Base-by-base conservation (phyloP, 2,113 vertebrate genomes). In the Hoplias malabaricus region DNA sequence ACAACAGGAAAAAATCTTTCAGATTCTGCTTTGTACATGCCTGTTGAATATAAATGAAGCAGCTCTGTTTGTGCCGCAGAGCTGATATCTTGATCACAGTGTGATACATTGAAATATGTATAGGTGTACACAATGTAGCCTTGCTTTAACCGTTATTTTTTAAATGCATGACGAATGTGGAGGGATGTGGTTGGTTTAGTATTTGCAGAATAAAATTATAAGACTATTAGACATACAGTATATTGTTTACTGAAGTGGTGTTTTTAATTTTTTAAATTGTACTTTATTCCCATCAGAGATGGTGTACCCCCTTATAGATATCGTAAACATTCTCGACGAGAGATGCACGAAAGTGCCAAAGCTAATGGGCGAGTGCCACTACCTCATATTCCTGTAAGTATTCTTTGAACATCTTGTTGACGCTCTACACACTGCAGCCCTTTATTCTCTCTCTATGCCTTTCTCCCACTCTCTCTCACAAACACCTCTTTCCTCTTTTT, bases 281-380 rank as follows among this genome's bases (percentile, higher is more conserved):
- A 19, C 54, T 48, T 73, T 38, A 42, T 19, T 65, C 10, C 31
- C 31, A 14, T 63, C 87, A 99, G 98, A 91, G 97, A 99, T 90
- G 97, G 96, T 86, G 91, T 97, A 86, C 96, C 98, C 48, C 97
- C 97, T 0, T 98, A 99, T 87, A 91, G 96, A 87, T 94, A 94
- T 88, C 94, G 98, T 63, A 98, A 96, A 86, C 96, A 96, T 88
- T 95, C 97, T 93, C 97, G 97, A 62, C 93, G 97, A 81, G 98
- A 99, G 93, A 95, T 98, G 95, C 97, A 98, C 89, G 97, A 99
- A 94, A 99, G 96, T 90, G 93, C 96, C 93, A 98, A 98, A 96
- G 96, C 94, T 85, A 99, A 98, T 53, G 97, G 98, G 87, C 94
- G 95, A 19, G 96, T 96, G 89, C 95, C 96, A 89, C 96, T 99